Base-by-base conservation (phyloP, 35 echinoderm and acorn worm genomes). In the Diadema setosum region DNA sequence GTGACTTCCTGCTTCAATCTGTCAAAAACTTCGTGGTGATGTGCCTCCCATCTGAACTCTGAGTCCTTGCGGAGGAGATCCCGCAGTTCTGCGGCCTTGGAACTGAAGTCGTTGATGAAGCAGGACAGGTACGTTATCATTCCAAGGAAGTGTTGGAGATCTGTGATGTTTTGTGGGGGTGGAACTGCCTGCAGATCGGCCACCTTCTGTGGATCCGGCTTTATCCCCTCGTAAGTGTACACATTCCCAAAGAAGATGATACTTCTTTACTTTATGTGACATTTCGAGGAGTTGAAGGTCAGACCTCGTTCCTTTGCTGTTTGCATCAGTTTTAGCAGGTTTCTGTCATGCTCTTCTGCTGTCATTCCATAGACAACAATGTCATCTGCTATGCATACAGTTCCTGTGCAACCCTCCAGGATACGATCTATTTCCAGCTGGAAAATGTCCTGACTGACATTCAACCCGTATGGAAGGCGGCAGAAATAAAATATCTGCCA, bases 251-350 rank as follows among this genome's bases (percentile, higher is more conserved):
- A 94, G 88, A 94, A 94, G 23, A 1, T 55, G 24, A 93, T 75
- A 88, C 81, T 56, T 83, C 18, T 43, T 5, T 83, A 33, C 35
- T 91, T 95, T 3, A 95, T 91, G 12, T 17, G 41, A 63, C 93
- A 91, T 45, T 95, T 95, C 5, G 60, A 32, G 14, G 32, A 76
- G 75, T 91, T 95, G 75, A 95, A 82, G 21, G 84, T 69, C 17
- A 87, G 83, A 17, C 90, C 90, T 59, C 60, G 80, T 37, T 65
- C 36, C 45, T 42, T 34, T 31, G 86, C 91, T 33, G 23, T 83
- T 58, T 73, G 20, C 3, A 93, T 3, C 26, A 93, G 43, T 4
- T 70, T 82, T 7, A 55, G 69, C 16, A 93, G 87, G 59, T 78
- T 76, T 12, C 25, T 24, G 50, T 93, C 85, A 93, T 93, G 85